phyloP scores from a whole-genome alignment of 2,888 invertebrate species.

The Priocnemis perturbator region DNA sequence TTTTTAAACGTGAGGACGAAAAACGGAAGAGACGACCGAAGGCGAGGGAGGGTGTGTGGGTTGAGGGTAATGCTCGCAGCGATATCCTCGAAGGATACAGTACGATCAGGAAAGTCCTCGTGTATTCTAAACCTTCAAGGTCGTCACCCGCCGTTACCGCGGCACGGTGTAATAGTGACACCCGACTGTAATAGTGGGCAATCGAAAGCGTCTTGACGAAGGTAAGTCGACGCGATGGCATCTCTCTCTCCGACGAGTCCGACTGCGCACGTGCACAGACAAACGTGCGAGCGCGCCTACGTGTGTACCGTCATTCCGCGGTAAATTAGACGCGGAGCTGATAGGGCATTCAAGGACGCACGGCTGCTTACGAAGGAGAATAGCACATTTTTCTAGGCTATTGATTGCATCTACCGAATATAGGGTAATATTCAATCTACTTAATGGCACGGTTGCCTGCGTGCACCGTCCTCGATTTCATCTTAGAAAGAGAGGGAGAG shows the following conservation, averaged over 20 bases:
- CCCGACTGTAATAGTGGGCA: not conserved
- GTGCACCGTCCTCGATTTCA: slow-evolving; percentile 65
- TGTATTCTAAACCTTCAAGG: not conserved
- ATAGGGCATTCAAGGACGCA: slow-evolving; percentile 55
- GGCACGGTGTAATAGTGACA: slow-evolving; percentile 9
- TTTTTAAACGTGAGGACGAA: too few species aligned
- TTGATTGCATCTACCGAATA: slow-evolving; percentile 66
- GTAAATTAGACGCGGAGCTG: slow-evolving; percentile 54
- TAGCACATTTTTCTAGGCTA: slow-evolving; percentile 58
- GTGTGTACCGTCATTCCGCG: slow-evolving; percentile 32
- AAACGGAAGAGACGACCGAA: too few species aligned
- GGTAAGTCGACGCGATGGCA: slow-evolving; percentile 10
- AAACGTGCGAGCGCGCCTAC: not conserved
- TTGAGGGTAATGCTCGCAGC: too few species aligned
- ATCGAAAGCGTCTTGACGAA: slow-evolving; percentile 17
- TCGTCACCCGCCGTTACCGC: slow-evolving; percentile 17
- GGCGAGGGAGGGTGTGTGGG: too few species aligned
- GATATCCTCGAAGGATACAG: too few species aligned
- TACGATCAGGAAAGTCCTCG: too few species aligned
- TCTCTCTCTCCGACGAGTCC: too few species aligned
- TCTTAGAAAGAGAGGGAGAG: slow-evolving; percentile 37
- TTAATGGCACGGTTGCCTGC: slow-evolving; percentile 61
- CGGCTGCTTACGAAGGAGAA: slow-evolving; percentile 43
- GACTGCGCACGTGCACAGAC: too few species aligned
- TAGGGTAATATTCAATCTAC: slow-evolving; percentile 71